Evolutionary conservation across 2,797 vertebrate species (phyloP).

Genomic region (Coccyzus lansbergi): DNA sequence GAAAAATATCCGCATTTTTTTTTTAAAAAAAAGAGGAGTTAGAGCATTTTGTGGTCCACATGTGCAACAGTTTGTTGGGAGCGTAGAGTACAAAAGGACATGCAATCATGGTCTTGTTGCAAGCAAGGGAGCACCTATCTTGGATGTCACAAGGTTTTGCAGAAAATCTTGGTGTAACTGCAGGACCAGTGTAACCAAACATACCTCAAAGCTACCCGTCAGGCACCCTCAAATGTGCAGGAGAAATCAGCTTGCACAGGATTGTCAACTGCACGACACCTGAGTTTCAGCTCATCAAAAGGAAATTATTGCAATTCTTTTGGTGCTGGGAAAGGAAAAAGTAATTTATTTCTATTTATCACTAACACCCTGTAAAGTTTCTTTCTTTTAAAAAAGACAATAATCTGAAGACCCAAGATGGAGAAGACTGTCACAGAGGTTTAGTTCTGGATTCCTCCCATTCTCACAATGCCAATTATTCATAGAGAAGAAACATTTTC

Average conservation of each 20-base stretch:
- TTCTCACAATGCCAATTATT: neutral
- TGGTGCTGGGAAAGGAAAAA: neutral
- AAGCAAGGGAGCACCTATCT: neutral
- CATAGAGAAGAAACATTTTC: neutral
- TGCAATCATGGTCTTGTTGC: neutral
- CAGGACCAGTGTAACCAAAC: neutral
- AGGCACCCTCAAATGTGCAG: neutral
- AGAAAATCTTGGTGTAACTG: neutral
- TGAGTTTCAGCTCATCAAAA: neutral
- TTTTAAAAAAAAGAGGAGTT: neutral
- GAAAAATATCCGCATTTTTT: fast-evolving
- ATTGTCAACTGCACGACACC: neutral
- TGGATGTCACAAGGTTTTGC: neutral
- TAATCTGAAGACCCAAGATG: neutral
- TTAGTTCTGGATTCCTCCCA: neutral
- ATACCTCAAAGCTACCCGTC: neutral
- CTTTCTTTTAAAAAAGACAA: neutral
- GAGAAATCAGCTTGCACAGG: no score
- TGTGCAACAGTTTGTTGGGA: neutral
- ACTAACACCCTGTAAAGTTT: neutral
- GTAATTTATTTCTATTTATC: neutral
- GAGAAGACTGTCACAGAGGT: neutral
- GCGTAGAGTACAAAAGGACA: neutral
- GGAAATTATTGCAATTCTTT: neutral
- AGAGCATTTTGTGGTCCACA: neutral